A percentile compares a stretch with the other conserved stretches of the same genome.
Conservation (phyloP, 1,140 invertebrate genomes). For the Ridgeia piscesae region DNA sequence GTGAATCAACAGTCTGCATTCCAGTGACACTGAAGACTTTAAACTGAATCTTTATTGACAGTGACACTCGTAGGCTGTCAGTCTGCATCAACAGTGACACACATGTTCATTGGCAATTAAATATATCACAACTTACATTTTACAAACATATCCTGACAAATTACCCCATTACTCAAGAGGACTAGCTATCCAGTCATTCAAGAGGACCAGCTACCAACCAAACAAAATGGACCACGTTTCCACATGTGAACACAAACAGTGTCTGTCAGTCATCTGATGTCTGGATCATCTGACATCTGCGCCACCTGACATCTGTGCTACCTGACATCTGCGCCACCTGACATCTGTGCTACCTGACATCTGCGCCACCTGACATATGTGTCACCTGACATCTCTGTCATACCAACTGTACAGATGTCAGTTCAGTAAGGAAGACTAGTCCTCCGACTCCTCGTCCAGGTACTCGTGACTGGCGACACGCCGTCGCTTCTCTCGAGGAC, state of each 20-base stretch:
- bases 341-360: too few species aligned
- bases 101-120: not conserved
- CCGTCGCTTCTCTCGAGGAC: not conserved
- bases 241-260: too few species aligned
- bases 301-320: too few species aligned
- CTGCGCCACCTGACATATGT: too few species aligned
- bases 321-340: too few species aligned
- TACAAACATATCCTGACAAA: not conserved
- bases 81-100: not conserved
- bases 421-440: not conserved
- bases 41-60: not conserved
- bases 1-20: not conserved
- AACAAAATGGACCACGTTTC: too few species aligned
- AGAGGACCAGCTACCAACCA: not conserved
- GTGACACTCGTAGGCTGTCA: not conserved
- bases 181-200: not conserved
- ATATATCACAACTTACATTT: not conserved
- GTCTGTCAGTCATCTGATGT: too few species aligned
- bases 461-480: not conserved
- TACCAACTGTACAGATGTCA: not conserved
- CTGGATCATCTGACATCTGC: too few species aligned
- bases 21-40: too few species aligned
- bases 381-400: not conserved
- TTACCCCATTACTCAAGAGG: too few species aligned
- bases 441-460: not conserved